phyloP scores from a whole-genome alignment of 1,140 invertebrate genomes.

The Cheumatopsyche charites region DNA sequence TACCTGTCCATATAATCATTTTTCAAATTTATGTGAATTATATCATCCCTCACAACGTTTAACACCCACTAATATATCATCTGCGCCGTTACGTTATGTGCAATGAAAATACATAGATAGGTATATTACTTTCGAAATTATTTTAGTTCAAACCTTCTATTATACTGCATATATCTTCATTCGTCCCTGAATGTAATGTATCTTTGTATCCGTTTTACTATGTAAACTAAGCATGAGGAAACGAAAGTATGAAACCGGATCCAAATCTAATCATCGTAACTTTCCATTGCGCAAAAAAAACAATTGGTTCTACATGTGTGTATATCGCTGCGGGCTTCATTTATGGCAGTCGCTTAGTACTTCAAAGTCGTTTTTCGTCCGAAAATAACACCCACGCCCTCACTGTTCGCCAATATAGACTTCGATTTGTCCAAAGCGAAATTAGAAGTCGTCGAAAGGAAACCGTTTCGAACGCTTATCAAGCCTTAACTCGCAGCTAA shows the following conservation, averaged over 20 bases:
- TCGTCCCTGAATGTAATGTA: no score
- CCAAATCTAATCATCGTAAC: conserved; percentile 24
- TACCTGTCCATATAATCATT: no score
- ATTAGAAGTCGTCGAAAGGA: conserved; percentile 19
- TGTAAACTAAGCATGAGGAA: background rate
- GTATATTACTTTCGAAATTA: no score
- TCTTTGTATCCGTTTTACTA: no score
- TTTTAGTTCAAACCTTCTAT: no score
- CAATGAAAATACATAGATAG: no score
- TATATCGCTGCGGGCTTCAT: background rate
- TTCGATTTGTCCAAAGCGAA: conserved; percentile 18
- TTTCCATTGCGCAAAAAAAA: conserved; percentile 16
- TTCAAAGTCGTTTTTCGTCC: background rate
- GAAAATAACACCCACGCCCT: background rate
- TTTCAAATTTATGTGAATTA: background rate
- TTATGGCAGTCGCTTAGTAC: background rate
- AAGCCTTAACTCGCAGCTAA: conserved; percentile 15
- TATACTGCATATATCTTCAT: no score
- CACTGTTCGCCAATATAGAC: background rate
- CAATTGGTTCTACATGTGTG: background rate
- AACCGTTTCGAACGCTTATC: conserved; percentile 25
- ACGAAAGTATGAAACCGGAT: conserved; percentile 23
- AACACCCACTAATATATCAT: no score
- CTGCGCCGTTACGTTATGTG: no score
- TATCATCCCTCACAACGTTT: background rate